A percentile compares a stretch with the other conserved stretches of the same genome.
Conservation (phyloP, 2,797 vertebrate species). For the Chelon auratus region DNA sequence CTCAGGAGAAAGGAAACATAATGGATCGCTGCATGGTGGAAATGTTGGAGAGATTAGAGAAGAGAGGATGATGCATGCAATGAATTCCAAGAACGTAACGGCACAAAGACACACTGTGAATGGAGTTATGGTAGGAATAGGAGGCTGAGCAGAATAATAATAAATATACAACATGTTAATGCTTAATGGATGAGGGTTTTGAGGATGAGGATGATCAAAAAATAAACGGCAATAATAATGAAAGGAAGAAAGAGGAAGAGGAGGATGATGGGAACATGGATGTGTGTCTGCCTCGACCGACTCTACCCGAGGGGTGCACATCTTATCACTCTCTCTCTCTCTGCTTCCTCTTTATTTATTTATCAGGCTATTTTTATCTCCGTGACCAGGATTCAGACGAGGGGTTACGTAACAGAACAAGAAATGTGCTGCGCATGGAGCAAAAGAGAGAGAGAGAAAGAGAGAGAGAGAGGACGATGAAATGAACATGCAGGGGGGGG, state of each 20-base stretch:
- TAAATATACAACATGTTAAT: not conserved
- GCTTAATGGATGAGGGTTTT: too few species aligned
- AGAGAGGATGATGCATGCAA: constrained; percentile 31
- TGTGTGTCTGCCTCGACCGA: constrained; percentile 65
- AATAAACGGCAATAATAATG: constrained; percentile 39
- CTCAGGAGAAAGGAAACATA: constrained; percentile 14
- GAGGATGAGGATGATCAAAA: too few species aligned
- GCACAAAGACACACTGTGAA: constrained; percentile 33
- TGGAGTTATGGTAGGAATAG: constrained; percentile 12
- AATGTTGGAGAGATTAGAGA: constrained; percentile 48
- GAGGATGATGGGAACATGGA: constrained; percentile 37
- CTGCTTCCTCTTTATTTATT: constrained; percentile 79
- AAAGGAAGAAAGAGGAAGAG: constrained; percentile 36
- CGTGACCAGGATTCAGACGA: constrained; percentile 71
- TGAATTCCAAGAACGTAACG: constrained; percentile 40
- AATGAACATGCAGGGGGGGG: not conserved
- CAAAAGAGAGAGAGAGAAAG: constrained; percentile 10
- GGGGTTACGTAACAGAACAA: constrained; percentile 73
- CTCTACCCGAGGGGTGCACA: constrained; percentile 66
- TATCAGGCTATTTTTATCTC: constrained; percentile 82
- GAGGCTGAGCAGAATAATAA: constrained; percentile 9
- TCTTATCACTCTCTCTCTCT: constrained; percentile 68
- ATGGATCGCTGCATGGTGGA: constrained; percentile 48
- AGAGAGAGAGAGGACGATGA: constrained; percentile 6
- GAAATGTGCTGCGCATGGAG: constrained; percentile 60